Evolutionary conservation across 2,888 invertebrate genomes (phyloP), one percentile per base, ranked within the genome.

Genomic region (Pseudococcus jackbeardsleyi): DNA sequence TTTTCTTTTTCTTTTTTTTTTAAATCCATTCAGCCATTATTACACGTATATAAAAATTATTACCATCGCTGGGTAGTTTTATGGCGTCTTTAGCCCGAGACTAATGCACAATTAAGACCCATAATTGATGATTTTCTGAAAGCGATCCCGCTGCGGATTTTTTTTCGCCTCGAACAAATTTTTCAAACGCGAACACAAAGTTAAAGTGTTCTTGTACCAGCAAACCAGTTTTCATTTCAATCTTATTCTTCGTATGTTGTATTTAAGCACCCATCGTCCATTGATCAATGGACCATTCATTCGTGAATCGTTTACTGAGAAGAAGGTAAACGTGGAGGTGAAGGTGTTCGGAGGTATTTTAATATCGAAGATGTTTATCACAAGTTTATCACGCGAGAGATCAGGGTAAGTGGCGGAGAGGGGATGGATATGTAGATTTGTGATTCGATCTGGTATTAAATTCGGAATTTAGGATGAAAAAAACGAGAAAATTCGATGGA

Each of bases 211-310:
- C 33, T 33, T 15, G 2, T 33, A n/a, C 19, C 5, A 11, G 68
- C 33, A 72, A 72, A 72, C 68, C 68, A 72, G 68, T 72, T 72
- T 33, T 72, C 15, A 33, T 59, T 59, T 59, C 59, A 33, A 33
- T 33, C 26, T 33, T 19, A 19, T 59, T 9, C 19, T 59, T 59
- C 11, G 19, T 33, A 33, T 33, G 3, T 1, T 33, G 59, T 19
- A 59, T 54, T 19, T 59, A 33, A 33, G 26, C 68, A 72, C 68
- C 22, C 68, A 72, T 26, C 33, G n/a, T 33, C 12, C 12, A 72
- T 72, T 72, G 33, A 72, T 72, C 68, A 72, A 72, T 72, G 68
- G 12, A 12, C 68, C 68, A 72, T 72, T 72, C 68, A 72, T 72
- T 72, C 12, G n/a, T 59, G 6, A 59, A 59, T 59, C 15, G 50